Percentiles rank a stretch among this genome's conserved stretches.
phyloP scores from a whole-genome alignment of 2,888 invertebrate species.

The Pyrgus malvae region DNA sequence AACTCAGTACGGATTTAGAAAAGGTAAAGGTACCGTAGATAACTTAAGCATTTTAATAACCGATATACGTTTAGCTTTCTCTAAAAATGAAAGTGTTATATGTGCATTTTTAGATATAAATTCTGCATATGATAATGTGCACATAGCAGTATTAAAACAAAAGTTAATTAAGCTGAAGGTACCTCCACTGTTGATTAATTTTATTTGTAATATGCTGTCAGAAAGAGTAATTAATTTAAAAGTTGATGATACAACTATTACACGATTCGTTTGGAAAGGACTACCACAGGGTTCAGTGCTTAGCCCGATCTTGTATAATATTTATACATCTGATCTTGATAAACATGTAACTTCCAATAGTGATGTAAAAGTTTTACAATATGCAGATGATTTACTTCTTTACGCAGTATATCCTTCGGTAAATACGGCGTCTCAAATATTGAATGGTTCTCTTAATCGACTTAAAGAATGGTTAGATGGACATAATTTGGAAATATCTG shows the following conservation, averaged over 20 bases:
- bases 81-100: background rate
- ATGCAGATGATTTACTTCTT: background rate
- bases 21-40: background rate
- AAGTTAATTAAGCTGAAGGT: background rate
- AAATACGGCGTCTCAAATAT: background rate
- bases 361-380: background rate
- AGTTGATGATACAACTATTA: background rate
- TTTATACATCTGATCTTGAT: background rate
- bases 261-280: background rate
- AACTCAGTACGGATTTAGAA: background rate
- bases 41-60: background rate
- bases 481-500: background rate
- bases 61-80: background rate
- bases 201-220: background rate
- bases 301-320: background rate
- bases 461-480: background rate
- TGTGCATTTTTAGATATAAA: background rate
- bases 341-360: background rate
- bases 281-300: background rate
- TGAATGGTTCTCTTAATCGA: background rate
- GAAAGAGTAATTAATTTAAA: background rate
- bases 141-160: background rate
- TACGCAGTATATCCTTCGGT: background rate
- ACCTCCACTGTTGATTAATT: background rate
- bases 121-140: background rate